These are phyloP conservation scores for Cacoxenus indagator DNA, from an alignment of 2,888 invertebrate genomes.

Conservation along the genomic window DNA sequence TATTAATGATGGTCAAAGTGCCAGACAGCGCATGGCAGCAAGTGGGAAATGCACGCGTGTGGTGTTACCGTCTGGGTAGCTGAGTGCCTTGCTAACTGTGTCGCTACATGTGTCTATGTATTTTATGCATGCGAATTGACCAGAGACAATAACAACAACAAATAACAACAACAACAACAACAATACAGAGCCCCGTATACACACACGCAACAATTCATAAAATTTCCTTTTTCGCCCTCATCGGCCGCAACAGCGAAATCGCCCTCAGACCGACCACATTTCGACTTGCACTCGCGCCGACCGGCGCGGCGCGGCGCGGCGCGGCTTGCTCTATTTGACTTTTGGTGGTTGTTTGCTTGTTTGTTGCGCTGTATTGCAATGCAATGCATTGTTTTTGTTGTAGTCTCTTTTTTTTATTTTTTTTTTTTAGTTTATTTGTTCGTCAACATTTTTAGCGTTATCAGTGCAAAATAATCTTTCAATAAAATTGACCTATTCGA, in stretches of 20 bases:
- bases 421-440: conserved; percentile 28
- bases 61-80: no score
- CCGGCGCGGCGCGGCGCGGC: conserved; percentile 35
- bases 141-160: conserved; percentile 31
- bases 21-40: conserved; percentile 20
- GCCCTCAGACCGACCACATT: neutral
- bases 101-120: neutral
- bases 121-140: conserved; percentile 50
- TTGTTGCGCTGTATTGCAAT: neutral
- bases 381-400: conserved; percentile 29
- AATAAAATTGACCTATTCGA: conserved; percentile 41
- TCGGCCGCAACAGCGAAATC: neutral
- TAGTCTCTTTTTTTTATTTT: conserved; percentile 10
- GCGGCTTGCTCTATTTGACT: conserved; percentile 55
- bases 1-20: conserved; percentile 56
- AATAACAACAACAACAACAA: conserved; percentile 22
- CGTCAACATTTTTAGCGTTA: conserved; percentile 60
- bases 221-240: neutral
- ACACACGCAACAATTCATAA: conserved; percentile 59
- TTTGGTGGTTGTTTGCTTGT: conserved; percentile 27
- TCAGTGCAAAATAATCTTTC: conserved; percentile 69
- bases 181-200: conserved; percentile 41
- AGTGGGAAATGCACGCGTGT: conserved; percentile 54
- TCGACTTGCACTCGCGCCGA: neutral
- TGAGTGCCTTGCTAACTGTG: no score